Evolutionary conservation across 2,888 invertebrate species (phyloP), one percentile per base, ranked within the genome.

Genomic region (Apocheima hispidaria): DNA sequence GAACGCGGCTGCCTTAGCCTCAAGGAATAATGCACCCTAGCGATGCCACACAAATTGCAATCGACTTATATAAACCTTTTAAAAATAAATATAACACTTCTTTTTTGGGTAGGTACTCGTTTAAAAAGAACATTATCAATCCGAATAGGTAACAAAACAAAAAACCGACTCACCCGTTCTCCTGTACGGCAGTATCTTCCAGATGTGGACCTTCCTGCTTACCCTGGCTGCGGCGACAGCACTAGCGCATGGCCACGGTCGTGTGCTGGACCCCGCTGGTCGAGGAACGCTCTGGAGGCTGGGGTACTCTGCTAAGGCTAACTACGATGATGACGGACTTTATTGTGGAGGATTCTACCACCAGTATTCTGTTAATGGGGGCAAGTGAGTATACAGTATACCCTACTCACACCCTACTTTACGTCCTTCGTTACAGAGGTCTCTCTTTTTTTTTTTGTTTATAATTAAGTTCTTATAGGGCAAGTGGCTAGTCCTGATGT

Each of bases 281-380:
- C 89, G 97, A 67, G 96, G 96, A 0, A 95, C 96, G 0, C 96
- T 96, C 74, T 97, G 97, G 97, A 92, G 97, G 65, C 95, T 95
- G 77, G 97, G 97, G 26, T 97, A 96, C 85, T 90, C 94, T 84
- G 91, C 96, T 0, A 95, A 95, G 0, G 95, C 95, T 44, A 95
- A 97, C 85, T 97, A 97, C 80, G 96, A 97, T 75, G 97, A 97
- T 77, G 95, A 97, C 74, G 96, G 96, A 71, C 90, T 95, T 9
- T 96, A 95, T 83, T 97, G 97, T 75, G 97, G 97, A 0, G 97
- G 97, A 0, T 96, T 95, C 78, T 93, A 95, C 28, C 93, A 95
- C 53, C 97, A 97, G 79, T 96, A 96, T 94, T 92, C 94, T 30
- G 93, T 87, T 14, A 97, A 97, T 78, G 94, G 91, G 0, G 97